These are phyloP conservation scores for Actinia tenebrosa DNA, from an alignment of 64 coral and sea anemone species.

Conservation along the genomic window DNA sequence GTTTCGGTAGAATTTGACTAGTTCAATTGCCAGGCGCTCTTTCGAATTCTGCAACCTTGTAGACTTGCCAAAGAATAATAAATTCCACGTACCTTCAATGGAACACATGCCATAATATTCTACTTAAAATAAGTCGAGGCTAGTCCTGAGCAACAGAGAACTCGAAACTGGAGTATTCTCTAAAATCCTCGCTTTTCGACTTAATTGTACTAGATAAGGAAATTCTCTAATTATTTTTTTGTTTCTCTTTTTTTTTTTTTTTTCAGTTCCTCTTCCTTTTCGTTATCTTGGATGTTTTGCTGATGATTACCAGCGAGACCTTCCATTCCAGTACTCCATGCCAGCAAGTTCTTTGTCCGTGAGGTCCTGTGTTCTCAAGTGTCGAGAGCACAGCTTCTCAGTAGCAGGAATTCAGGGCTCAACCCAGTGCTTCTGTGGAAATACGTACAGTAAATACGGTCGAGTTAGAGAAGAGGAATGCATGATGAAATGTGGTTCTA, in stretches of 20 bases:
- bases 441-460: constrained; percentile 65
- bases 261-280: background rate
- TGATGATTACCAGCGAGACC: constrained; percentile 29
- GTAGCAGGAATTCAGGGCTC: constrained; percentile 66
- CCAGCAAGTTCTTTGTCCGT: constrained; percentile 47
- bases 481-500: constrained; percentile 32
- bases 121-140: no score
- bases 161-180: no score
- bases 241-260: background rate
- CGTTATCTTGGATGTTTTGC: constrained; percentile 49
- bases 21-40: no score
- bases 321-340: constrained; percentile 28
- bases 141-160: no score
- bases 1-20: no score
- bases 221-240: background rate
- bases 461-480: constrained; percentile 56
- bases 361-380: constrained; percentile 54
- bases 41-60: no score
- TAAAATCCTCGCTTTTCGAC: no score
- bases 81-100: no score
- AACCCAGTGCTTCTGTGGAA: constrained; percentile 53
- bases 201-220: background rate
- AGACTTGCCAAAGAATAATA: no score
- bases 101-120: no score
- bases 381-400: constrained; percentile 35